Evolutionary conservation across 2,113 vertebrate genomes (phyloP).

Genomic region (Rhynchomys soricoides): DNA sequence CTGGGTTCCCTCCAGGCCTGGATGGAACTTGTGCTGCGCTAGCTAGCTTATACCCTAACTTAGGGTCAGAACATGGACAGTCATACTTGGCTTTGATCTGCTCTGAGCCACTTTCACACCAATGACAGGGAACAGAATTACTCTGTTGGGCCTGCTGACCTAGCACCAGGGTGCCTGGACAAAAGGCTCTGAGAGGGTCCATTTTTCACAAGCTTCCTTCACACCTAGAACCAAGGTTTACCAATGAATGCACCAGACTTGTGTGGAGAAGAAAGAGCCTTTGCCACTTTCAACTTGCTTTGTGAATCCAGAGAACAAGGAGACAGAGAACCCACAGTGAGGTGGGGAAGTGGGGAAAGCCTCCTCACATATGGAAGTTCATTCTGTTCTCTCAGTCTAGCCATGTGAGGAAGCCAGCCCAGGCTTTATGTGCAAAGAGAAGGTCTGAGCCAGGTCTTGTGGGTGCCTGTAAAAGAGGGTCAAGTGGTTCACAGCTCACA

Average conservation of each 20-base stretch:
- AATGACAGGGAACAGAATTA: neutral
- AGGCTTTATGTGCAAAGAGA: neutral
- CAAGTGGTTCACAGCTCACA: neutral
- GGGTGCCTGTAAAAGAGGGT: neutral
- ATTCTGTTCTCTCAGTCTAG: too few species aligned
- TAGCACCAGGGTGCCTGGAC: neutral
- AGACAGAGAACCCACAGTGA: neutral
- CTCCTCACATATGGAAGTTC: neutral
- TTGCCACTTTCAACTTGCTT: neutral
- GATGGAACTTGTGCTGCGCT: neutral
- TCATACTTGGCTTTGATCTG: neutral
- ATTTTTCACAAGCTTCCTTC: neutral
- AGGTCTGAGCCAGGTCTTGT: neutral
- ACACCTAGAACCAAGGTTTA: neutral
- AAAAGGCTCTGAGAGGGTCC: neutral
- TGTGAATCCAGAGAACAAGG: neutral
- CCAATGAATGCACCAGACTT: neutral
- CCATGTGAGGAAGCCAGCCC: too few species aligned
- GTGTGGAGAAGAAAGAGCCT: neutral
- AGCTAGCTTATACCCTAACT: neutral
- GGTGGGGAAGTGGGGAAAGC: neutral
- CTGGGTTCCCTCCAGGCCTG: neutral
- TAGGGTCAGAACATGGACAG: neutral
- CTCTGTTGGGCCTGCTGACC: neutral
- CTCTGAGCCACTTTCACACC: neutral